Base-by-base conservation (phyloP, 2,113 vertebrate species). In the Indicator indicator region DNA sequence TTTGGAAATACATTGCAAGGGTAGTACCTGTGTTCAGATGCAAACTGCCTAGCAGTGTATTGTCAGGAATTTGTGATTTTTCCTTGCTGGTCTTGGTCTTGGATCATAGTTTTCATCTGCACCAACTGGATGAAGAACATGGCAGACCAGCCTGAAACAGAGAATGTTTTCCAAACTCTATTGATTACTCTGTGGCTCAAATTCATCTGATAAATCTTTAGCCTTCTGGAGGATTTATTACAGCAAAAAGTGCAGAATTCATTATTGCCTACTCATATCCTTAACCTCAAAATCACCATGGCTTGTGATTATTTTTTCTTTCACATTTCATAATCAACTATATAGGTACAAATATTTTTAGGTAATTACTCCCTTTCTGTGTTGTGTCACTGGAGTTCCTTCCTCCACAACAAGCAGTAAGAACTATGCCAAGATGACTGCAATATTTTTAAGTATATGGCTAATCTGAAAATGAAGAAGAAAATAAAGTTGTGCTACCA, bases 401-500 rank as follows among this genome's bases (percentile, higher is more conserved):
- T 86, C 82, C 30, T 77, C 58, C 71, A 87, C 74, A 75, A 38
- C 14, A 77, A 73, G 33, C 44, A 33, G 24, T 52, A 76, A 76
- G 40, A 94, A 54, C 83, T 58, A 60, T 1, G 2, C 72, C 83
- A 71, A 60, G 83, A 86, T 83, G 80, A 11, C 72, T 78, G 76
- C 12, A 64, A 74, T 88, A 81, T 83, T 81, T 83, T 74, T 48
- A 80, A 74, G 17, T 71, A 46, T 71, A 77, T 33, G 62, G 69
- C 82, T 86, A 68, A 76, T 9, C 16, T 88, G 85, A 80, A 94
- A 95, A 74, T 72, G 58, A 64, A 55, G 69, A 86, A 86, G 72
- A 83, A 91, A 92, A 92, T 50, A 38, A 82, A 94, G 52, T 42
- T 92, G 60, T 42, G 76, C 42, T 83, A 73, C n/a, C 27, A 91